phyloP scores from a whole-genome alignment of 2,113 vertebrate genomes.

The Myiozetetes cayanensis region DNA sequence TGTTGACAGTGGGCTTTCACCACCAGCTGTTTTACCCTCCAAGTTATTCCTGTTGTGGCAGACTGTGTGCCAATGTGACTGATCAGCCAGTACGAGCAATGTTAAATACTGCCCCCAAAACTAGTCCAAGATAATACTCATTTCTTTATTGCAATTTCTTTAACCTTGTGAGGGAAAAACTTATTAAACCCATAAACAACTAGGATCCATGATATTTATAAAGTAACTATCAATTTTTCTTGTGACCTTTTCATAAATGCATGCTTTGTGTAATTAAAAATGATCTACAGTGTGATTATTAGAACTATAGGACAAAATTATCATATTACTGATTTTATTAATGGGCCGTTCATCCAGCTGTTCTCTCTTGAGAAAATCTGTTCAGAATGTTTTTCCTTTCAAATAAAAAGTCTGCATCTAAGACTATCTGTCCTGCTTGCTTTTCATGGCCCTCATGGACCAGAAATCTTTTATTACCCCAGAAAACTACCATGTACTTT shows the following conservation, averaged over 20 bases:
- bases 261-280: background rate
- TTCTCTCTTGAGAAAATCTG: background rate
- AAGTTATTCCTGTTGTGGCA: background rate
- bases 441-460: background rate
- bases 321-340: background rate
- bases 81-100: background rate
- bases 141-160: background rate
- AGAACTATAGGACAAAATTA: background rate
- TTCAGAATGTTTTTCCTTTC: background rate
- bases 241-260: background rate
- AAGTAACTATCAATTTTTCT: background rate
- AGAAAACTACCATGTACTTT: background rate
- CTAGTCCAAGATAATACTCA: background rate
- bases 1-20: background rate
- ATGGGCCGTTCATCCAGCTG: background rate
- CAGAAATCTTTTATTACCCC: background rate
- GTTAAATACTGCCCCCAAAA: background rate
- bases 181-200: background rate
- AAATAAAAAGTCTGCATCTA: background rate
- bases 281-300: background rate
- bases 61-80: fast-evolving
- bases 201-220: background rate
- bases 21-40: background rate
- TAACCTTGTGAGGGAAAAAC: background rate
- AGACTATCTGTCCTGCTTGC: background rate